These are phyloP conservation scores for Meandrina meandrites DNA, from an alignment of 92 coral and sea anemone genomes.

Conservation along the genomic window DNA sequence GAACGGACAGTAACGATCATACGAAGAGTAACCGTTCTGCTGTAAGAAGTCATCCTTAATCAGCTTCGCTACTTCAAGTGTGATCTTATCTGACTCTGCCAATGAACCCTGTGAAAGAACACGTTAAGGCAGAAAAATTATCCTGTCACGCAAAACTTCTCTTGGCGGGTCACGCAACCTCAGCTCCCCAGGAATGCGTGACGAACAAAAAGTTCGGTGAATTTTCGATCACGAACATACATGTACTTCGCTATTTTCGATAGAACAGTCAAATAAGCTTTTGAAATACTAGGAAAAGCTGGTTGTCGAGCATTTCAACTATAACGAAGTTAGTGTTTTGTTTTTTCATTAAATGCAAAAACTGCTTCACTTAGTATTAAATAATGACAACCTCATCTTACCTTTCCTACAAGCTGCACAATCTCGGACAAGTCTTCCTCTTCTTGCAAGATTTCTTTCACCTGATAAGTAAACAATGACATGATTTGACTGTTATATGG, in stretches of 20 bases:
- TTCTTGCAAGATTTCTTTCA: slow-evolving; percentile 96
- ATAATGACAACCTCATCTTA: slow-evolving; percentile 13
- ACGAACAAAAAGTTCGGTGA: too few species aligned
- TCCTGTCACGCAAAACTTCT: too few species aligned
- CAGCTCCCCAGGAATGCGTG: too few species aligned
- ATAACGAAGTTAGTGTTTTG: neutral
- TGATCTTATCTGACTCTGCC: slow-evolving; percentile 97
- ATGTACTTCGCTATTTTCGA: neutral
- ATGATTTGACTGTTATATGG: neutral
- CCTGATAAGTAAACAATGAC: slow-evolving; percentile 44
- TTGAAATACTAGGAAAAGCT: neutral
- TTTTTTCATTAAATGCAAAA: neutral
- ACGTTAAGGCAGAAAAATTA: neutral
- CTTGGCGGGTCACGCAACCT: too few species aligned
- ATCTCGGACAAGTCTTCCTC: slow-evolving; percentile 98
- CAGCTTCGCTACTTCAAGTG: slow-evolving; percentile 95
- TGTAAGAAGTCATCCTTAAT: slow-evolving; percentile 96
- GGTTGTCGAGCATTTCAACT: neutral
- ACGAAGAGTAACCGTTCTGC: slow-evolving; percentile 96
- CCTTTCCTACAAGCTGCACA: slow-evolving; percentile 99
- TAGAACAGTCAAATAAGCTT: neutral
- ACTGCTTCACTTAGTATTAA: neutral
- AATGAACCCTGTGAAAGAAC: slow-evolving; percentile 78
- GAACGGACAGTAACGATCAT: slow-evolving; percentile 97
- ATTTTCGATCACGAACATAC: too few species aligned